phyloP scores from a whole-genome alignment of 2,888 invertebrate species.

The Xanthorhoe designata region DNA sequence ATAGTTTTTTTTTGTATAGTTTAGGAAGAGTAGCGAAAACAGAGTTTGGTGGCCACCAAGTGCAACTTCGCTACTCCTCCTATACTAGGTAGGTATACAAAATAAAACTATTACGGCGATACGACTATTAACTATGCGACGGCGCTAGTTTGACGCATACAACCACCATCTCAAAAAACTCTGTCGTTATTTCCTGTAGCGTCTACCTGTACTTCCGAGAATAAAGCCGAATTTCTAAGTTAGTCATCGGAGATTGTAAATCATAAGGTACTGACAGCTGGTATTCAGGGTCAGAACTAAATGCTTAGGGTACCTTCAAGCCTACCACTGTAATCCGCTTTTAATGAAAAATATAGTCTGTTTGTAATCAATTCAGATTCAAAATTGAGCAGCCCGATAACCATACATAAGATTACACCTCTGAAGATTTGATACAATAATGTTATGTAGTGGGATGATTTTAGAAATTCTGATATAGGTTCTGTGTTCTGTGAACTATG shows the following conservation, averaged over 20 bases:
- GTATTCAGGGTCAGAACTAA: conserved; percentile 45
- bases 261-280: conserved; percentile 53
- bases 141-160: too few species aligned
- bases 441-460: background rate
- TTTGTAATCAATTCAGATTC: conserved; percentile 6
- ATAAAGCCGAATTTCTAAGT: conserved; percentile 58
- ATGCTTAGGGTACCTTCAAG: background rate
- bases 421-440: background rate
- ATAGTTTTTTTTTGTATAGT: too few species aligned
- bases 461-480: background rate
- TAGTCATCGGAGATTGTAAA: conserved; percentile 67
- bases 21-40: too few species aligned
- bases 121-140: too few species aligned
- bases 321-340: conserved; percentile 1
- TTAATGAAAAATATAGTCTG: background rate
- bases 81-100: too few species aligned
- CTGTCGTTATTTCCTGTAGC: conserved; percentile 66
- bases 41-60: too few species aligned
- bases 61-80: too few species aligned
- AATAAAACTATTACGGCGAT: too few species aligned
- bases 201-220: conserved; percentile 64
- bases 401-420: background rate
- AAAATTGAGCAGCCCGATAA: background rate
- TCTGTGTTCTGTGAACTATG: conserved; percentile 22
- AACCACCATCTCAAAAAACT: conserved; percentile 20